Conservation (phyloP, 2,888 invertebrate species). For the Caenorhabditis angaria region DNA sequence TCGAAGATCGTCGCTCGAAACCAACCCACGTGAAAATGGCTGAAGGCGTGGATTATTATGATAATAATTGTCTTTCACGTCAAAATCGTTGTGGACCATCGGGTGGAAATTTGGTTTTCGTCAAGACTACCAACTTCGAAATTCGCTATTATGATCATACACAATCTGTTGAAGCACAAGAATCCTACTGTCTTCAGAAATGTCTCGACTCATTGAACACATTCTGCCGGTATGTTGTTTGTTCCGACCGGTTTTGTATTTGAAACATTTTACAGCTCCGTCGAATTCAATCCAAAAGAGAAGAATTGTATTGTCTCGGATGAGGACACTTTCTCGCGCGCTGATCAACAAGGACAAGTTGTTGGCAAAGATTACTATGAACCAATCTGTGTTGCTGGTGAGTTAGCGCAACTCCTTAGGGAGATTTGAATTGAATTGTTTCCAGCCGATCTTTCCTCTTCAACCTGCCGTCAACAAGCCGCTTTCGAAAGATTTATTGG, state of each 20-base stretch:
- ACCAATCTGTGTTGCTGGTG: conserved; percentile 72
- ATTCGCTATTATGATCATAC: conserved; percentile 72
- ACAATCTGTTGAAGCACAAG: conserved; percentile 71
- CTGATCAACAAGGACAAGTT: conserved; percentile 72
- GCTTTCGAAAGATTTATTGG: conserved; percentile 72
- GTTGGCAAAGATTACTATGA: conserved; percentile 72
- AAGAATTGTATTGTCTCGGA: conserved; percentile 72
- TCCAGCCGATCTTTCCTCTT: conserved; percentile 71
- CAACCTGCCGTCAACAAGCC: conserved; percentile 72
- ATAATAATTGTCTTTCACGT: conserved; percentile 76
- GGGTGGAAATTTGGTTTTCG: conserved; percentile 72
- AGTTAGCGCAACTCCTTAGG: conserved; percentile 1
- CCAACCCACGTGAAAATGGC: conserved; percentile 75
- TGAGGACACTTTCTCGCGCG: conserved; percentile 72
- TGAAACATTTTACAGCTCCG: conserved; percentile 55
- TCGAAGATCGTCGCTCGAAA: conserved; percentile 75
- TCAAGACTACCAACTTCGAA: conserved; percentile 72
- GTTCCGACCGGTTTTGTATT: too few relatives aligned
- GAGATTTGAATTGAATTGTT: not conserved
- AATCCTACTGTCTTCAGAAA: conserved; percentile 72
- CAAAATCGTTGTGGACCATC: conserved; percentile 72
- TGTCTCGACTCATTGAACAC: conserved; percentile 72
- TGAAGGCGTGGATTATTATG: conserved; percentile 75
- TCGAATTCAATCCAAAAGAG: conserved; percentile 71
- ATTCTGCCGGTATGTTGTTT: conserved; percentile 71